Base-by-base conservation (phyloP, 2,888 invertebrate species). In the Microplitis deprimator region DNA sequence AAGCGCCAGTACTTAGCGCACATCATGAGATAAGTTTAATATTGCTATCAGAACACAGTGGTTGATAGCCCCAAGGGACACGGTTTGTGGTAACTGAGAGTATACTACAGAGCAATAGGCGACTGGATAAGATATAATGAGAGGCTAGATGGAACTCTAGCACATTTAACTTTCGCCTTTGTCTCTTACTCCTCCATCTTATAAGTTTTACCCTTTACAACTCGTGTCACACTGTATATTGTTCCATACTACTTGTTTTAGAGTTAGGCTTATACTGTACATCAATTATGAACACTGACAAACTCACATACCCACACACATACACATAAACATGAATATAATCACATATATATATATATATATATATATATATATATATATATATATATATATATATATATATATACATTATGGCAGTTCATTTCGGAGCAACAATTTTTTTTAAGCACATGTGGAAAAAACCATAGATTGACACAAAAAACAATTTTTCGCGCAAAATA, bases 11-110 rank as follows among this genome's bases (percentile, higher is more conserved):
- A 68, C 40, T 50, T 13, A 13, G 50, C 50, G 50, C 13, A 13
- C 13, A 77, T 80, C 82, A 83, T 83, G 81, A 80, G 83, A 76
- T 81, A 85, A 85, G 83, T 85, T 85, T 85, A 82, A 85, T 85
- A 85, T 85, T 83, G 82, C 83, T 83, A 85, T 87, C 85, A 80
- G 85, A 85, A 84, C 84, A 81, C 80, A 81, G 80, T 80, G 82
- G 77, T 79, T 73, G 77, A 64, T 39, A 62, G 81, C 81, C 85
- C 82, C 81, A 80, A 73, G 82, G 5, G 65, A 82, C 80, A 80
- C 77, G 82, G 82, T 81, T 82, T 84, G 85, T 79, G 83, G 83
- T 78, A 77, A 81, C 78, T 80, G 79, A 80, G 79, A 82, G 83
- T 84, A 77, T 79, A 80, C 50, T 8, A 13, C 10, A 50, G 50